phyloP scores from a whole-genome alignment of 2,797 vertebrate species.

The Hipposideros larvatus region DNA sequence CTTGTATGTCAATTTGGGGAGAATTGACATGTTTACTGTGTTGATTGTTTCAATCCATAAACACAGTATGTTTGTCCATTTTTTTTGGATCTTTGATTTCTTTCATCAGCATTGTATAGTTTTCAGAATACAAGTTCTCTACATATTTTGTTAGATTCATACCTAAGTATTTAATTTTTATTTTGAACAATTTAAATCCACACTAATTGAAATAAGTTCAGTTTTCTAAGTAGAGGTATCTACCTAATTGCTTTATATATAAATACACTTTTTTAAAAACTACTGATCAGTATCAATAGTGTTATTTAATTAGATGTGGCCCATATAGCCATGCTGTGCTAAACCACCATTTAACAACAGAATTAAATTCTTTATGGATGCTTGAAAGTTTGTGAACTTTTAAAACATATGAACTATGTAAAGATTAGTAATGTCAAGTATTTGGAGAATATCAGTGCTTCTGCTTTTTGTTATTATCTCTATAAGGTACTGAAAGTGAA shows the following conservation, averaged over 20 bases:
- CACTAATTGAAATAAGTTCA: background rate
- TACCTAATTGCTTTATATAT: constrained; percentile 27
- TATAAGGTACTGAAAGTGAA: background rate
- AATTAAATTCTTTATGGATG: constrained; percentile 52
- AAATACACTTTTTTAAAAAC: background rate
- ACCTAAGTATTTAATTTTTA: constrained; percentile 49
- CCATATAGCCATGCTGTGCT: background rate
- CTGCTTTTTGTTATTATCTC: background rate
- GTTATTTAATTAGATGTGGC: background rate
- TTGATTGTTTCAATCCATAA: background rate
- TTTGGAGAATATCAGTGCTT: background rate
- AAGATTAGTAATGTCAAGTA: background rate
- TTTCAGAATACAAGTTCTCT: background rate
- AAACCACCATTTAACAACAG: constrained; percentile 14
- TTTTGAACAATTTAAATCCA: background rate
- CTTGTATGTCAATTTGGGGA: background rate
- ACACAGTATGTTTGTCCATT: background rate
- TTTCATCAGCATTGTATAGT: background rate
- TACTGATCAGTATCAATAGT: background rate
- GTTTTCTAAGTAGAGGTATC: background rate
- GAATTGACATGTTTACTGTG: background rate
- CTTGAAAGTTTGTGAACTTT: constrained; percentile 22
- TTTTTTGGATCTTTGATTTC: background rate
- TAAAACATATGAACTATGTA: background rate
- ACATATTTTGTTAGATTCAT: background rate